Percentiles rank a stretch among this genome's conserved stretches.
phyloP scores from a whole-genome alignment of 1,140 invertebrate genomes.

The Aphaenogaster rudis region DNA sequence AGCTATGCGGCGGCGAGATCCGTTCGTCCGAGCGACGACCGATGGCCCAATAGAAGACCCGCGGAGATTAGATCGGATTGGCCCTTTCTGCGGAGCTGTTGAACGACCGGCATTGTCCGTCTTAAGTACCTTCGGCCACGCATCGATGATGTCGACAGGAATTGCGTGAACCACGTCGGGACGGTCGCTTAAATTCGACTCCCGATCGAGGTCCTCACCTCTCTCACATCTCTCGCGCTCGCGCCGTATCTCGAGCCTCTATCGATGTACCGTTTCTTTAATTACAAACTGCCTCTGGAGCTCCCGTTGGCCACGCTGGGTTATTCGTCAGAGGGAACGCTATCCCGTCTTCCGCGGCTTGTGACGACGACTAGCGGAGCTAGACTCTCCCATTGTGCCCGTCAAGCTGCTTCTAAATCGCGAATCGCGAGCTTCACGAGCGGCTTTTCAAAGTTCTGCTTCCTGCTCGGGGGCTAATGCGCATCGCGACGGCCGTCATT shows the following conservation, averaged over 20 bases:
- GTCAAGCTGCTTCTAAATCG: constrained; percentile 50
- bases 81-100: constrained; percentile 48
- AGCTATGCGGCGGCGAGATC: constrained; percentile 16
- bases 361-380: not conserved
- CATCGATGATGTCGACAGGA: constrained; percentile 45
- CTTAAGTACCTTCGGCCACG: constrained; percentile 50
- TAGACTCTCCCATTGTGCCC: constrained; percentile 35
- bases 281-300: constrained; percentile 73
- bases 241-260: constrained; percentile 62
- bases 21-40: constrained; percentile 17
- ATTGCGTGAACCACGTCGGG: constrained; percentile 33
- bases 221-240: constrained; percentile 2
- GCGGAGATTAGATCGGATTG: constrained; percentile 62
- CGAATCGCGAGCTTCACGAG: not conserved
- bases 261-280: constrained; percentile 79
- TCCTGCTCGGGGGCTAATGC: constrained; percentile 42
- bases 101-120: constrained; percentile 58
- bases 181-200: constrained; percentile 36
- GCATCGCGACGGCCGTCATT: constrained; percentile 33
- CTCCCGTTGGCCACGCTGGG: constrained; percentile 15
- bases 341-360: not conserved
- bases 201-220: not conserved
- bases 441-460: constrained; percentile 32
- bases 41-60: constrained; percentile 32
- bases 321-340: constrained; percentile 14